phyloP scores from a whole-genome alignment of 2,797 vertebrate genomes.

The Hyperoplus lanceolatus region DNA sequence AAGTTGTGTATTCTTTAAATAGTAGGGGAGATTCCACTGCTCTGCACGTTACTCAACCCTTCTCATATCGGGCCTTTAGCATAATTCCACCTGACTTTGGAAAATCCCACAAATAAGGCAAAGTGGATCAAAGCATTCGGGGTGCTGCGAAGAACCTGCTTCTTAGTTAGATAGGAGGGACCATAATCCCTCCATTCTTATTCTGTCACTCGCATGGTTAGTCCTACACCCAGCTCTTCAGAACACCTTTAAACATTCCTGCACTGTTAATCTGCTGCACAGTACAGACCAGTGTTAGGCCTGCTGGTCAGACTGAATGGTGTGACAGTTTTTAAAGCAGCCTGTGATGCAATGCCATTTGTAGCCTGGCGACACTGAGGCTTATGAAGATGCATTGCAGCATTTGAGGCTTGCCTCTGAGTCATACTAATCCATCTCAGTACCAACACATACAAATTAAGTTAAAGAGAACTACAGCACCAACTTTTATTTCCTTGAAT shows the following conservation, averaged over 20 bases:
- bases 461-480: not conserved
- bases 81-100: not conserved
- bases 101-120: constrained; percentile 1
- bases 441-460: not conserved
- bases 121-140: not conserved
- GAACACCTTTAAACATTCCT: constrained; percentile 15
- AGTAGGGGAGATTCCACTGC: no score
- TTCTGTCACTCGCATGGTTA: constrained; percentile 21
- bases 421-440: constrained; percentile 8
- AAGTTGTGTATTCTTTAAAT: not conserved
- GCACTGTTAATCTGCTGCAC: not conserved
- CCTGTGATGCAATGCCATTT: constrained; percentile 6
- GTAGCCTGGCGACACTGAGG: not conserved
- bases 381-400: constrained; percentile 22
- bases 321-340: constrained; percentile 11
- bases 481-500: not conserved
- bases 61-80: not conserved
- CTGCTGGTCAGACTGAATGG: constrained; percentile 17
- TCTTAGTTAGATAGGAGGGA: constrained; percentile 3
- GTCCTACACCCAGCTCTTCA: not conserved
- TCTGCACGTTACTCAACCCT: not conserved
- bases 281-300: not conserved
- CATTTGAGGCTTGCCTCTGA: not conserved
- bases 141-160: not conserved
- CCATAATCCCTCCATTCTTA: constrained; percentile 30